Evolutionary conservation across 2,888 invertebrate species (phyloP).

Genomic region (Agonum fuliginosum): DNA sequence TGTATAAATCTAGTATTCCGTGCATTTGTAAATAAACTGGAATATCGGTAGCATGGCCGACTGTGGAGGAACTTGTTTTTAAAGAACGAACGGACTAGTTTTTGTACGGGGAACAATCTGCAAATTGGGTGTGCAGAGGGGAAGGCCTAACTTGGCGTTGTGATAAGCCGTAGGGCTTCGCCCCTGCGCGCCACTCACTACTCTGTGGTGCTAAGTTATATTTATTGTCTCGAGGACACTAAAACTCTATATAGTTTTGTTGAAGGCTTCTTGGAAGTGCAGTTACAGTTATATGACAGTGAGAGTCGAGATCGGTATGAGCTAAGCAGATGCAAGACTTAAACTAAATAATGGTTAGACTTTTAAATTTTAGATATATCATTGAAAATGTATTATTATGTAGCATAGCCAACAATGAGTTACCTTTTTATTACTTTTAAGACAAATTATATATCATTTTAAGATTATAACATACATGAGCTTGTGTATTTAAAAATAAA

Average conservation of each 20-base stretch:
- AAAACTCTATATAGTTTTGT: slow-evolving; percentile 58
- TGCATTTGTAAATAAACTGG: slow-evolving; percentile 16
- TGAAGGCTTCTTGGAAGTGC: slow-evolving; percentile 57
- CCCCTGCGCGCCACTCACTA: slow-evolving; percentile 20
- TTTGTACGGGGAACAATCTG: background rate
- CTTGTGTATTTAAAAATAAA: slow-evolving; percentile 72
- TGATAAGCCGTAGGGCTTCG: slow-evolving; percentile 32
- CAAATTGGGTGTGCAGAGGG: slow-evolving; percentile 17
- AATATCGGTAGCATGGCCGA: background rate
- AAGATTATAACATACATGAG: slow-evolving; percentile 71
- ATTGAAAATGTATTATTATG: slow-evolving; percentile 69
- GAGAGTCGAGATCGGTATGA: slow-evolving; percentile 41
- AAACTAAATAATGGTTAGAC: slow-evolving; percentile 59
- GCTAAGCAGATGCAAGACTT: slow-evolving; percentile 58
- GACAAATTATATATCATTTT: slow-evolving; percentile 69
- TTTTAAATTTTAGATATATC: slow-evolving; percentile 60
- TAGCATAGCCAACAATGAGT: slow-evolving; percentile 71
- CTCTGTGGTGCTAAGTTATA: slow-evolving; percentile 60
- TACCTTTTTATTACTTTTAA: slow-evolving; percentile 72
- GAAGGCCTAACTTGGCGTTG: slow-evolving; percentile 5
- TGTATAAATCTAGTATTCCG: background rate
- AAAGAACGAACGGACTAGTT: background rate
- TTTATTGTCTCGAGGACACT: slow-evolving; percentile 60
- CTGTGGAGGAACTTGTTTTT: background rate
- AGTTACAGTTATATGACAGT: slow-evolving; percentile 54